phyloP scores from a whole-genome alignment of 2,888 invertebrate species.

The Polydrusus tereticollis region DNA sequence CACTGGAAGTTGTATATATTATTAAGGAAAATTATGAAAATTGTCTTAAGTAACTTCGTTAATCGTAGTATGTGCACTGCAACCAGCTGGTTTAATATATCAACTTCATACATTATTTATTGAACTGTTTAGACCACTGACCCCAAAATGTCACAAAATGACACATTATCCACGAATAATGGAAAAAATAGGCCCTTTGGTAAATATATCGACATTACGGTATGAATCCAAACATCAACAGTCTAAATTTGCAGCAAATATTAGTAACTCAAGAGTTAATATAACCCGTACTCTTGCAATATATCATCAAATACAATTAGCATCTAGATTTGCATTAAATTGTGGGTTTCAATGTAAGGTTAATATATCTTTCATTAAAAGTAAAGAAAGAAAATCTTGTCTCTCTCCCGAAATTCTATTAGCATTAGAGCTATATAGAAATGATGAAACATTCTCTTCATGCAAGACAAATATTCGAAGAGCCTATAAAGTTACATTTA shows the following conservation, averaged over 20 bases:
- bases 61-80: background rate
- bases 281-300: background rate
- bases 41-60: slow-evolving; percentile 28
- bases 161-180: slow-evolving; percentile 3
- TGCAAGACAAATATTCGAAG: background rate
- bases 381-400: background rate
- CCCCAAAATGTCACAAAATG: background rate
- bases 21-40: slow-evolving; percentile 32
- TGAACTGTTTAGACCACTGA: slow-evolving; percentile 3
- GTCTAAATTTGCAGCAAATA: background rate
- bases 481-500: background rate
- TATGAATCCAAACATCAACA: background rate
- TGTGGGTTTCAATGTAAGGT: background rate
- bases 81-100: slow-evolving; percentile 23
- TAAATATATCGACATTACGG: background rate
- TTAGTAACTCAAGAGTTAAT: background rate
- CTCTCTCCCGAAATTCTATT: no score
- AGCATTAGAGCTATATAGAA: background rate
- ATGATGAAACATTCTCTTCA: background rate
- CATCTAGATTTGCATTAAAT: background rate
- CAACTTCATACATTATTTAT: slow-evolving; percentile 39
- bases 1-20: slow-evolving; percentile 42
- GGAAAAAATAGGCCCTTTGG: background rate
- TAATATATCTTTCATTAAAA: background rate
- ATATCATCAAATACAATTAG: background rate